Evolutionary conservation across 2,113 vertebrate species (phyloP).

Genomic region (Peromyscus leucopus): DNA sequence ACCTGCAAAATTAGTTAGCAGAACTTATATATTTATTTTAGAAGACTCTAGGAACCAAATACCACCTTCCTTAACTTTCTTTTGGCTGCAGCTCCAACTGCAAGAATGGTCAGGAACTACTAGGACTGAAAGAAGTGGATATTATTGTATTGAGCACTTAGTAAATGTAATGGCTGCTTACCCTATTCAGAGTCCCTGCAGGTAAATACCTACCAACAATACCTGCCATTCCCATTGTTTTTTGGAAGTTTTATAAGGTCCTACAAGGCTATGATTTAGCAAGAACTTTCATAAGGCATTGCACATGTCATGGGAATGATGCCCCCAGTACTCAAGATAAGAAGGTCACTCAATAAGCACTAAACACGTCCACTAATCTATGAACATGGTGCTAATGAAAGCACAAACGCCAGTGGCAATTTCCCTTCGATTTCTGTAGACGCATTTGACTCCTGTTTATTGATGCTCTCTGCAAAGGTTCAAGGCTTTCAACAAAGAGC

Average conservation of each 20-base stretch:
- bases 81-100: not conserved
- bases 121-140: not conserved
- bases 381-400: not conserved
- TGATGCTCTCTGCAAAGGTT: not conserved
- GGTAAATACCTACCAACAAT: not conserved
- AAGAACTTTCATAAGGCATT: not conserved
- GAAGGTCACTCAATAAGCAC: constrained; percentile 70
- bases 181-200: not conserved
- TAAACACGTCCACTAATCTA: constrained; percentile 30
- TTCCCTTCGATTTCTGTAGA: constrained; percentile 57
- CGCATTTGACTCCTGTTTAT: constrained; percentile 37
- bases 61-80: not conserved
- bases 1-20: not conserved
- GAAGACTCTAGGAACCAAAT: not conserved
- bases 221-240: not conserved
- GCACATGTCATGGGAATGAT: not conserved
- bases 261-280: not conserved
- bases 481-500: not conserved
- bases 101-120: not conserved
- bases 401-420: constrained; percentile 30
- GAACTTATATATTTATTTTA: not conserved
- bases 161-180: not conserved
- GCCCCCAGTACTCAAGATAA: constrained; percentile 18
- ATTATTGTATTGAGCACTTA: not conserved
- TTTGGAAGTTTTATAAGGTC: not conserved